Evolutionary conservation across 2,888 invertebrate species (phyloP).

Genomic region (Aplocera efformata): DNA sequence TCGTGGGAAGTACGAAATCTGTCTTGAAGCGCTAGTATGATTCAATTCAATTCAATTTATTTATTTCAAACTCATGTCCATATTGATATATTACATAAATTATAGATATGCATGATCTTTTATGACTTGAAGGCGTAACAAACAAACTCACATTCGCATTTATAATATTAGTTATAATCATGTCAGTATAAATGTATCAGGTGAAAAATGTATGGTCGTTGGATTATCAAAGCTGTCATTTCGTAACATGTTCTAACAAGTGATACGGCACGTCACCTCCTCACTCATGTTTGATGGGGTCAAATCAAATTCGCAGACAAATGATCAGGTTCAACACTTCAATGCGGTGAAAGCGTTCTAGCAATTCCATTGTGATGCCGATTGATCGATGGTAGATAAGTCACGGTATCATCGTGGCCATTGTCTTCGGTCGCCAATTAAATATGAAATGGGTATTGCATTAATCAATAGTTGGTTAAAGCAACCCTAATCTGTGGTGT

Average conservation of each 20-base stretch:
- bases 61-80: no score
- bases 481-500: constrained; percentile 20
- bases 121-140: no score
- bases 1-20: no score
- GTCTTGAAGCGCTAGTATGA: no score
- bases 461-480: constrained; percentile 29
- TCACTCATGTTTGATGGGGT: constrained; percentile 49
- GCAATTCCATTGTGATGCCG: constrained; percentile 63
- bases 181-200: no score
- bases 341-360: constrained; percentile 56
- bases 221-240: constrained; percentile 3
- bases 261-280: constrained; percentile 35
- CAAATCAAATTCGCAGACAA: constrained; percentile 47
- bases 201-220: no score
- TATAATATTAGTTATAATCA: no score
- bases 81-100: no score
- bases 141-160: no score
- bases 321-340: constrained; percentile 39
- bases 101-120: no score
- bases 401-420: constrained; percentile 49
- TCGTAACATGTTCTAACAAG: constrained; percentile 7
- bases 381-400: constrained; percentile 60
- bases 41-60: no score
- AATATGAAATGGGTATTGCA: constrained; percentile 41
- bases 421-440: constrained; percentile 58